Conservation (phyloP, 2,888 invertebrate genomes). For the Aporophyla lueneburgensis region DNA sequence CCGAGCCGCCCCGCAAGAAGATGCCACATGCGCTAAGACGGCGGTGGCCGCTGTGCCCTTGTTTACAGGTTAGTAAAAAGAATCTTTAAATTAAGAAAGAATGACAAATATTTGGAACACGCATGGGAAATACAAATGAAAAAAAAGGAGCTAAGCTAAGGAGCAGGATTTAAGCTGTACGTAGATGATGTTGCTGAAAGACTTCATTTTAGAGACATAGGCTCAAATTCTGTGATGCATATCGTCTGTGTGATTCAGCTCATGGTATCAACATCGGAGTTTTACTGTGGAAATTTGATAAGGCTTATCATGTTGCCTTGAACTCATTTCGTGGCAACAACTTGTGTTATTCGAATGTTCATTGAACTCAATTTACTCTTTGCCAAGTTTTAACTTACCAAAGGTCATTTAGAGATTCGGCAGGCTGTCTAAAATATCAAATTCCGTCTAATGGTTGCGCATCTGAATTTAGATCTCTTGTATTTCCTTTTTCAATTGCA, state of each 20-base stretch:
- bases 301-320: background rate
- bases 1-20: slow-evolving; percentile 92
- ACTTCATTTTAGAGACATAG: no score
- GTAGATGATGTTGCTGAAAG: no score
- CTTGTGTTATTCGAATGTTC: slow-evolving; percentile 2
- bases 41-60: slow-evolving; percentile 94
- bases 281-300: background rate
- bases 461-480: background rate
- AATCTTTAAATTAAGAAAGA: background rate
- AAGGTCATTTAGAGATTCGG: background rate
- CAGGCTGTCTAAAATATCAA: background rate
- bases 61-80: slow-evolving; percentile 93
- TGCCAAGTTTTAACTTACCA: background rate
- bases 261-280: background rate
- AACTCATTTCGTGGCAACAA: slow-evolving; percentile 1
- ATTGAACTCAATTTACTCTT: slow-evolving; percentile 2
- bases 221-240: no score
- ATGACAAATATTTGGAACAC: background rate
- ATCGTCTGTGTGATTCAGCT: background rate
- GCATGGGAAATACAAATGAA: background rate
- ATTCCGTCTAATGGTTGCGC: background rate
- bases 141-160: no score
- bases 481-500: background rate
- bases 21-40: slow-evolving; percentile 94
- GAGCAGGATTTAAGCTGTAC: no score